phyloP scores from a whole-genome alignment of 1,140 invertebrate species.

The Aphaenogaster floridana region DNA sequence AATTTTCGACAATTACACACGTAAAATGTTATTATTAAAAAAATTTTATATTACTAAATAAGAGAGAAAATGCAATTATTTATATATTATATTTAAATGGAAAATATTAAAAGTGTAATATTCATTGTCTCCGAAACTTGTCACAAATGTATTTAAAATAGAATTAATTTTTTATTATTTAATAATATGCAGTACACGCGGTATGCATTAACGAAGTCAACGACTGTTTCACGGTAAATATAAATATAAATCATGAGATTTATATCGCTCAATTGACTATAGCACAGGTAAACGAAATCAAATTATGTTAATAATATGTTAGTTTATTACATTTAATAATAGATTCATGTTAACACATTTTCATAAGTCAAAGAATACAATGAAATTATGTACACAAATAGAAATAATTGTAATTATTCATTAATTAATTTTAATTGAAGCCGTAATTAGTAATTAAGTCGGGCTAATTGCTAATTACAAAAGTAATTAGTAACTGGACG shows the following conservation, averaged over 20 bases:
- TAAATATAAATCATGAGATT: conserved; percentile 42
- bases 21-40: neutral
- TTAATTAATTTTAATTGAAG: conserved; percentile 65
- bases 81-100: neutral
- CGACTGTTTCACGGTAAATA: conserved; percentile 1
- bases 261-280: conserved; percentile 51
- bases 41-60: neutral
- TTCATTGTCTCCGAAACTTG: neutral
- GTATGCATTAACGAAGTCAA: conserved; percentile 10
- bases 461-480: conserved; percentile 59
- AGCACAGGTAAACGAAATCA: conserved; percentile 62
- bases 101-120: neutral
- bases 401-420: conserved; percentile 63
- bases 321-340: conserved; percentile 54
- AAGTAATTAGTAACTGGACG: conserved; percentile 63
- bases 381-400: conserved; percentile 61
- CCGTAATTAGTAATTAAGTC: conserved; percentile 62
- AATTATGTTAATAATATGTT: conserved; percentile 58
- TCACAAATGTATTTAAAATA: neutral
- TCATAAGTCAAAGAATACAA: conserved; percentile 59
- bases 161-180: conserved; percentile 13
- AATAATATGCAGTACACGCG: neutral
- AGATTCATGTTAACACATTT: conserved; percentile 50
- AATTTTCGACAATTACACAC: neutral
- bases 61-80: neutral